Conservation (phyloP, 2,797 vertebrate species). For the Myotis planiceps region DNA sequence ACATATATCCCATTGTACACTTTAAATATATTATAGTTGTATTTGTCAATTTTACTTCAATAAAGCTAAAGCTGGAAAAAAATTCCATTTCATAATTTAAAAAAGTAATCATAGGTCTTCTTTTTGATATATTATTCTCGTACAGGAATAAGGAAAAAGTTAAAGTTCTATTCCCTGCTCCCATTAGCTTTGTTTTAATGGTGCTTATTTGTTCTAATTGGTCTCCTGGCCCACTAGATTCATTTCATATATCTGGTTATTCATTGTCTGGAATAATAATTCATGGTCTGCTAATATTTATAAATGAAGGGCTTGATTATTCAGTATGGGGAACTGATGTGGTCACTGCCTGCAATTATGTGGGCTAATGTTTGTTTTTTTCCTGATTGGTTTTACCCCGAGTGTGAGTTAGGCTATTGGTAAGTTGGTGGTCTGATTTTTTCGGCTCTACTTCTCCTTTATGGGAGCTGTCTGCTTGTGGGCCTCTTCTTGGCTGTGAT, state of each 20-base stretch:
- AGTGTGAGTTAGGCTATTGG: not conserved
- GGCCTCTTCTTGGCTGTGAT: not conserved
- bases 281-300: constrained; percentile 64
- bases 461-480: not conserved
- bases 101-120: constrained; percentile 3
- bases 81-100: not conserved
- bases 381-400: constrained; percentile 1
- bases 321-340: constrained; percentile 43
- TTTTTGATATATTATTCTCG: constrained; percentile 23
- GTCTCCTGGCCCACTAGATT: not conserved
- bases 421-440: constrained; percentile 32
- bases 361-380: constrained; percentile 37
- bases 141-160: constrained; percentile 37
- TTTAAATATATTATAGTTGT: not conserved
- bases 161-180: not conserved
- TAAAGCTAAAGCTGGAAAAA: not conserved
- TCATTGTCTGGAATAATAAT: constrained; percentile 15
- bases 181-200: constrained; percentile 48
- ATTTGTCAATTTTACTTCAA: not conserved
- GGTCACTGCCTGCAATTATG: constrained; percentile 58
- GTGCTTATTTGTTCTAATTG: constrained; percentile 33
- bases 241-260: constrained; percentile 52
- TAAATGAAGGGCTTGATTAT: constrained; percentile 59
- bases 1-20: not conserved
- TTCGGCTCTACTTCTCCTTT: not conserved